Evolutionary conservation across 92 coral and sea anemone species (phyloP).

Genomic region (Phymanthus crucifer): DNA sequence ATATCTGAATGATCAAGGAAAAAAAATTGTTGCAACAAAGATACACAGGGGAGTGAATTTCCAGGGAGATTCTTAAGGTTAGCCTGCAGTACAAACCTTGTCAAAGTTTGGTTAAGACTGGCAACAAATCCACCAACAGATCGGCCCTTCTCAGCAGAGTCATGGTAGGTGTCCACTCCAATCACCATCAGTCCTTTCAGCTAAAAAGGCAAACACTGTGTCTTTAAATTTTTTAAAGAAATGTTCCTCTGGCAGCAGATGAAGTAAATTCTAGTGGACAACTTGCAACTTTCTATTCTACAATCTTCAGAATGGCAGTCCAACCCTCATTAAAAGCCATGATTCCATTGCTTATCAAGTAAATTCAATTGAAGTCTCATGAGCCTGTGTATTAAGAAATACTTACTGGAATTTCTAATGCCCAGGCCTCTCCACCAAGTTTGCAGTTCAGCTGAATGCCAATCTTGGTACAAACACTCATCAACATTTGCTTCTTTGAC

Average conservation of each 20-base stretch:
- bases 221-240: no score
- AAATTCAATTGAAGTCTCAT: no score
- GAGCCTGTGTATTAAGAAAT: not conserved
- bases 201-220: constrained; percentile 34
- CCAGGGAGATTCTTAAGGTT: not conserved
- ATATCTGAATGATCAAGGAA: constrained; percentile 51
- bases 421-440: constrained; percentile 99
- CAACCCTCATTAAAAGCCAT: no score
- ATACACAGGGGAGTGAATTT: no score
- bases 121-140: constrained; percentile 99
- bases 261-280: no score
- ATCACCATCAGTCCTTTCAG: constrained; percentile 87
- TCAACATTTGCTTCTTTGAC: constrained; percentile 94
- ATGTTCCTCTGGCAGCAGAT: no score
- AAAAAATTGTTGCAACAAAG: not conserved
- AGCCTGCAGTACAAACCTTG: constrained; percentile 58
- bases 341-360: no score
- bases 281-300: no score
- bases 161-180: constrained; percentile 92
- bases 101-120: constrained; percentile 68
- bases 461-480: constrained; percentile 97
- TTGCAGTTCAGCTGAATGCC: constrained; percentile 93
- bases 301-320: no score
- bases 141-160: constrained; percentile 77
- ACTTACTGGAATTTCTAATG: constrained; percentile 90